phyloP scores from a whole-genome alignment of 2,797 vertebrate species.

The Brachyalestes nurse region DNA sequence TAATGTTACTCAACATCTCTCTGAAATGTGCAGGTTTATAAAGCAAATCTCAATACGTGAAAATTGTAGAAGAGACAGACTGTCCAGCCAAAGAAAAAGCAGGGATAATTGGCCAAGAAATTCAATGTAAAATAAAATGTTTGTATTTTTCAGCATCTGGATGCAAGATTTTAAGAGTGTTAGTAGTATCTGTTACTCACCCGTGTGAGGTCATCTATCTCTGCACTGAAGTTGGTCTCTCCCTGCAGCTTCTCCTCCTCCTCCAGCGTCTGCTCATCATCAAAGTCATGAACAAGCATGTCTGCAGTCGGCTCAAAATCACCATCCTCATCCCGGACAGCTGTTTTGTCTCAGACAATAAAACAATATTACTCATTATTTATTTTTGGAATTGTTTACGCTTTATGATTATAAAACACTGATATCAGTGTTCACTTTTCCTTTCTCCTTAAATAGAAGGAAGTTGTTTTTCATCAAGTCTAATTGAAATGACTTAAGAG shows the following conservation, averaged over 20 bases:
- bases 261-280: slow-evolving; percentile 96
- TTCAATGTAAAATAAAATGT: too few species aligned
- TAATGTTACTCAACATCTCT: too few species aligned
- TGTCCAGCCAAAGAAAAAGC: too few species aligned
- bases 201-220: slow-evolving; percentile 95
- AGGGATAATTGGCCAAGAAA: too few species aligned
- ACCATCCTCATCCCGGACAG: slow-evolving; percentile 87
- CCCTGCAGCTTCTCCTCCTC: slow-evolving; percentile 97
- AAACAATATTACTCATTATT: neutral
- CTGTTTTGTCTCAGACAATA: slow-evolving; percentile 68
- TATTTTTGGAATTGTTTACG: too few species aligned
- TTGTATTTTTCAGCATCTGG: neutral
- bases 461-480: too few species aligned
- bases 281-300: slow-evolving; percentile 98
- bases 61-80: too few species aligned
- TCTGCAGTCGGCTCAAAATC: slow-evolving; percentile 97
- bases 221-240: slow-evolving; percentile 89
- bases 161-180: neutral
- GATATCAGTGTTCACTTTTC: too few species aligned
- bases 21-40: too few species aligned
- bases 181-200: slow-evolving; percentile 72
- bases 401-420: too few species aligned
- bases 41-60: too few species aligned
- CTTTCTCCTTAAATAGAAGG: neutral
- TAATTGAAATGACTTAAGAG: neutral